phyloP scores from a whole-genome alignment of 2,113 vertebrate genomes.

The Phyllopteryx taeniolatus region DNA sequence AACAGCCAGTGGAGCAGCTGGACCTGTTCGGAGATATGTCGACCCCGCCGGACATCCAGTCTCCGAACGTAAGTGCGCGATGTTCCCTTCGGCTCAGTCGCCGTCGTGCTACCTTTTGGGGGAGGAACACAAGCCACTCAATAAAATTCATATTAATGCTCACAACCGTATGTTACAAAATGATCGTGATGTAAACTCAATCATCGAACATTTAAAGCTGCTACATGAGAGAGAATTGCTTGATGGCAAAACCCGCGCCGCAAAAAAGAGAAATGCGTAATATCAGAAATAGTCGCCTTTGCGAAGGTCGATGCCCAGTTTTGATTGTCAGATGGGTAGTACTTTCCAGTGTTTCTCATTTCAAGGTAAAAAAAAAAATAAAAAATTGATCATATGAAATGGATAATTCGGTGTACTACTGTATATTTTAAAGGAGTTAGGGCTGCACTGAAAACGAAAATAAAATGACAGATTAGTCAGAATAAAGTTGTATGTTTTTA shows the following conservation, averaged over 20 bases:
- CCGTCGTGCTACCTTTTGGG: constrained; percentile 2
- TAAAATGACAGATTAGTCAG: no score
- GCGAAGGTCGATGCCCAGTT: no score
- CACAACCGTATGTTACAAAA: not conserved
- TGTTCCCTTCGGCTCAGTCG: constrained; percentile 17
- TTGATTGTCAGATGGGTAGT: no score
- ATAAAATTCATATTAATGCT: not conserved
- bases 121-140: not conserved
- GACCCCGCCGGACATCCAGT: constrained; percentile 88
- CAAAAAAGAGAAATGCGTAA: not conserved
- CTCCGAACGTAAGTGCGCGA: constrained; percentile 82
- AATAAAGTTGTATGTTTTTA: no score
- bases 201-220: constrained; percentile 49
- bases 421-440: no score
- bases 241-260: constrained; percentile 7
- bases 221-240: constrained; percentile 11
- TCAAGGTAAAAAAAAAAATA: no score
- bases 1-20: constrained; percentile 85
- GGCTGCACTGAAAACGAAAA: not conserved
- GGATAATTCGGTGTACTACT: no score
- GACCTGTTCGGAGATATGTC: constrained; percentile 96
- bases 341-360: no score
- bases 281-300: no score
- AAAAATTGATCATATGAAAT: no score
- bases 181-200: constrained; percentile 30